Percentiles rank a stretch among this genome's conserved stretches.
Evolutionary conservation across 2,888 invertebrate genomes (phyloP).

Genomic region (Andrena haemorrhoa): DNA sequence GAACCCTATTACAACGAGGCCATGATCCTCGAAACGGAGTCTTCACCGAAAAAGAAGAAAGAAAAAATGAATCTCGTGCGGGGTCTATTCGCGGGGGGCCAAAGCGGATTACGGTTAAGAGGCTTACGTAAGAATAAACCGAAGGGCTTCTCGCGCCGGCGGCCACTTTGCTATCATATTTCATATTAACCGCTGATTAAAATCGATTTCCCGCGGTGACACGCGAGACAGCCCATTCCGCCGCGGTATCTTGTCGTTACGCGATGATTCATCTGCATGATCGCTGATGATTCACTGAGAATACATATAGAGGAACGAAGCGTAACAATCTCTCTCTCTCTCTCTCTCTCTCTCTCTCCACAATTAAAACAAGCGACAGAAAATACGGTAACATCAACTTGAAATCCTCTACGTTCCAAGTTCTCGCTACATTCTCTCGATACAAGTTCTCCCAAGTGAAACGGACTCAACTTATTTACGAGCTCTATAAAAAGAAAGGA

Average conservation of each 20-base stretch:
- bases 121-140: constrained; percentile 76
- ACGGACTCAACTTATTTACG: neutral
- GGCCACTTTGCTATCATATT: constrained; percentile 77
- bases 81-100: constrained; percentile 71
- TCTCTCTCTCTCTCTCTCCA: too few relatives aligned
- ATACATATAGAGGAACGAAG: neutral
- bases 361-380: too few relatives aligned
- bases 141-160: constrained; percentile 70
- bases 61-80: constrained; percentile 71
- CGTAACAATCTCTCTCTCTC: neutral
- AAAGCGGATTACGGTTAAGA: constrained; percentile 76
- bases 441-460: neutral
- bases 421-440: too few relatives aligned
- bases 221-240: constrained; percentile 29
- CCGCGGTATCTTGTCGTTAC: constrained; percentile 8
- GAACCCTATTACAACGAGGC: constrained; percentile 29
- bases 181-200: constrained; percentile 79
- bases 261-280: constrained; percentile 11
- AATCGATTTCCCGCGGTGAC: constrained; percentile 71
- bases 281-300: neutral
- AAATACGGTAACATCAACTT: too few relatives aligned
- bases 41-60: constrained; percentile 7
- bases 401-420: too few relatives aligned
- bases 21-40: constrained; percentile 10
- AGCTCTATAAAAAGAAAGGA: neutral